These are phyloP conservation scores for Parasteatoda lunata DNA, from an alignment of 2,888 invertebrate genomes.

Conservation along the genomic window DNA sequence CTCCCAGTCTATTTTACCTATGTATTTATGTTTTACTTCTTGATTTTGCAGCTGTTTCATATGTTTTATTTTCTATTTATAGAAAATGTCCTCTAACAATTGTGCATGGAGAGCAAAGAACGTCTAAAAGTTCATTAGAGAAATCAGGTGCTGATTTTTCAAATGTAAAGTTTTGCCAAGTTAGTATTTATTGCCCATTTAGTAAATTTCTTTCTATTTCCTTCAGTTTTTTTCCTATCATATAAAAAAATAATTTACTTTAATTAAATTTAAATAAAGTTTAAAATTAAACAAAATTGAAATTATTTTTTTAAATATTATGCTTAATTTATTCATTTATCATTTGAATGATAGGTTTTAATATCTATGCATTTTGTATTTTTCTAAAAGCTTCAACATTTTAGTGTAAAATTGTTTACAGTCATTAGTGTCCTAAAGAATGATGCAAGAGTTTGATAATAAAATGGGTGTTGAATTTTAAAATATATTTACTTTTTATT, in stretches of 20 bases:
- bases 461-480: too few relatives aligned
- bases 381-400: too few relatives aligned
- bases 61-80: conserved; percentile 71
- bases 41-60: neutral
- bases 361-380: too few relatives aligned
- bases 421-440: too few relatives aligned
- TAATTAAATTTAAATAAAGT: neutral
- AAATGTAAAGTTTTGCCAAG: conserved; percentile 74
- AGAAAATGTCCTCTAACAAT: conserved; percentile 82
- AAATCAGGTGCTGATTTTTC: conserved; percentile 72
- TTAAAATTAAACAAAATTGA: neutral
- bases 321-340: too few relatives aligned
- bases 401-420: too few relatives aligned
- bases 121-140: conserved; percentile 78
- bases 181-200: conserved; percentile 51
- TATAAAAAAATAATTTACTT: neutral
- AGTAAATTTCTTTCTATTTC: too few relatives aligned
- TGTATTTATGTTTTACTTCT: neutral
- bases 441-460: too few relatives aligned
- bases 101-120: conserved; percentile 83
- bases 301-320: neutral
- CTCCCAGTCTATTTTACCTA: neutral
- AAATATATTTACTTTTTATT: too few relatives aligned
- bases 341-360: too few relatives aligned
- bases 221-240: neutral